phyloP scores from a whole-genome alignment of 2,113 vertebrate species.

The Syrrhaptes paradoxus region DNA sequence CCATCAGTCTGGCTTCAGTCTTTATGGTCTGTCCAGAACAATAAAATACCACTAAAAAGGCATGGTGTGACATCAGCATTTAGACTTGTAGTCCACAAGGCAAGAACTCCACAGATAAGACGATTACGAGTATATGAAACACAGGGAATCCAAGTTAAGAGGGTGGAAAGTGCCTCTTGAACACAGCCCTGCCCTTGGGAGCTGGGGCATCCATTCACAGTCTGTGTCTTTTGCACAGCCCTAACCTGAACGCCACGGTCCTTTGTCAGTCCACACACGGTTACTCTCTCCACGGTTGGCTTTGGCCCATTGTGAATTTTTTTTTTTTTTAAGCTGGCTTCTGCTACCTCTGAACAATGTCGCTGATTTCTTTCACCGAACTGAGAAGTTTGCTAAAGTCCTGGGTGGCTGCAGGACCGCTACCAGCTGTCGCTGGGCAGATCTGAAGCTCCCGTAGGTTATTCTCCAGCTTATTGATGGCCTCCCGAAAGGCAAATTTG shows the following conservation, averaged over 20 bases:
- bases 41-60: conserved; percentile 1
- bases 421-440: conserved; percentile 84
- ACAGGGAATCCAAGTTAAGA: conserved; percentile 3
- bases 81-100: conserved; percentile 35
- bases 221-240: background rate
- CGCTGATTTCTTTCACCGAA: conserved; percentile 95
- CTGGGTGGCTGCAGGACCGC: conserved; percentile 85
- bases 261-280: background rate
- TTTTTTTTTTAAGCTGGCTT: background rate
- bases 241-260: background rate
- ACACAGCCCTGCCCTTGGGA: background rate
- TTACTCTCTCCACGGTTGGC: conserved; percentile 3
- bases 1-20: background rate
- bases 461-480: conserved; percentile 96
- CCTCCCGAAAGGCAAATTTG: conserved; percentile 96
- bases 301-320: conserved; percentile 10
- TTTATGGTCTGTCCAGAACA: background rate
- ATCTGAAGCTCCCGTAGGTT: conserved; percentile 95
- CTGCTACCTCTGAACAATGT: conserved; percentile 98
- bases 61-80: conserved; percentile 18
- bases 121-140: background rate
- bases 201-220: background rate
- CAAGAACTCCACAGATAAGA: conserved; percentile 66
- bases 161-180: background rate
- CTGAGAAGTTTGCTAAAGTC: conserved; percentile 97